These are phyloP conservation scores for Microtus pennsylvanicus DNA, from an alignment of 2,113 vertebrate genomes.

Conservation along the genomic window DNA sequence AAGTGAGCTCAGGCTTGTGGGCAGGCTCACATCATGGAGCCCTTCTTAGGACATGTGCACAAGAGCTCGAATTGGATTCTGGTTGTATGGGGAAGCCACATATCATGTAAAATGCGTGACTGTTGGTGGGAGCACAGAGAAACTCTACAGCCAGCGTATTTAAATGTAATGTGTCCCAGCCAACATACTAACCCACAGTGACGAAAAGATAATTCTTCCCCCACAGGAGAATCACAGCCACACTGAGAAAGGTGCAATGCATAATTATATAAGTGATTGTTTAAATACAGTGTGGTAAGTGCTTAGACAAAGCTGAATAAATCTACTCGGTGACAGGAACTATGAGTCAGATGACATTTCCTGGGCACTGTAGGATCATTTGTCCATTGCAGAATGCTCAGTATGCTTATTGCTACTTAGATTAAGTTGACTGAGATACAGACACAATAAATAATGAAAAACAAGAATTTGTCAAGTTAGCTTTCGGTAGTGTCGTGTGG, in stretches of 20 bases:
- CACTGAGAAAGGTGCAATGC: background rate
- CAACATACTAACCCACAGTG: background rate
- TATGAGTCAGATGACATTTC: background rate
- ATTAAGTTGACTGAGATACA: conserved; percentile 16
- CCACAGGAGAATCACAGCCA: background rate
- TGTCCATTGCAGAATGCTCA: background rate
- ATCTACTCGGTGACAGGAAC: conserved; percentile 30
- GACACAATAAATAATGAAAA: background rate
- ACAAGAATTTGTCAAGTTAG: background rate
- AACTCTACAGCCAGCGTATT: background rate
- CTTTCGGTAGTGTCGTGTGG: background rate
- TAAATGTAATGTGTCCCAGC: background rate
- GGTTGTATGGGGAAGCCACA: background rate
- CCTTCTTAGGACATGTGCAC: background rate
- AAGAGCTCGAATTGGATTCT: background rate
- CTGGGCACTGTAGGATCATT: background rate
- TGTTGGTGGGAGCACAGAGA: background rate
- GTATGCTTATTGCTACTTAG: background rate
- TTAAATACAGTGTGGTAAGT: conserved; percentile 39
- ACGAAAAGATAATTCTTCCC: background rate
- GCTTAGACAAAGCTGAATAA: background rate
- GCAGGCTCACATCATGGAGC: background rate
- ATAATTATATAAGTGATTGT: conserved; percentile 14
- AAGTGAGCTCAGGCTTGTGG: background rate
- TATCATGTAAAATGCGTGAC: background rate